phyloP scores from a whole-genome alignment of 92 coral and sea anemone genomes.

The Montipora capitata region DNA sequence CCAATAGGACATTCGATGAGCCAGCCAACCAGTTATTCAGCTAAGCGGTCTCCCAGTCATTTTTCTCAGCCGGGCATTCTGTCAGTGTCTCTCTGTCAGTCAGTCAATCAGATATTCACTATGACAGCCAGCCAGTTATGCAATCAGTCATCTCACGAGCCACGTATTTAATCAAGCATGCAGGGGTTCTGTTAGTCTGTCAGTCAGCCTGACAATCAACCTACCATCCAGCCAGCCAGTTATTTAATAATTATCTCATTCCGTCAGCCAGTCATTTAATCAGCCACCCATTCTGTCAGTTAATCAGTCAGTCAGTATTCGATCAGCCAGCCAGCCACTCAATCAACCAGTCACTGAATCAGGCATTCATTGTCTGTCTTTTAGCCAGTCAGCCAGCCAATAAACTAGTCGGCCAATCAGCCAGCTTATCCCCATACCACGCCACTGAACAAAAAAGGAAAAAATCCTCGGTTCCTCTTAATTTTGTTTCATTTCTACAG shows the following conservation, averaged over 20 bases:
- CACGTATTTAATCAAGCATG: too few species aligned
- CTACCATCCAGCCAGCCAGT: neutral
- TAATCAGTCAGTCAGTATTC: neutral
- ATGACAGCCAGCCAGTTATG: too few species aligned
- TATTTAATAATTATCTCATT: neutral
- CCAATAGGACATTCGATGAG: neutral
- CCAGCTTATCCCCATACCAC: neutral
- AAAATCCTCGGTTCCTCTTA: too few species aligned
- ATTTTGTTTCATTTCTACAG: slow-evolving; percentile 5
- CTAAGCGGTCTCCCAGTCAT: too few species aligned
- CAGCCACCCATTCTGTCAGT: neutral
- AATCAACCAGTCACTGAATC: neutral
- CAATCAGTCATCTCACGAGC: too few species aligned
- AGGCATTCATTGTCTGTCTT: neutral
- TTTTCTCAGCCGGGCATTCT: too few species aligned
- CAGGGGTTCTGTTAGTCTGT: too few species aligned
- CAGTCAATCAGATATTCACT: too few species aligned
- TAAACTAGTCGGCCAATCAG: neutral
- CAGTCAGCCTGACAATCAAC: too few species aligned
- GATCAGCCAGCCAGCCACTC: neutral
- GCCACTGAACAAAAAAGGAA: neutral
- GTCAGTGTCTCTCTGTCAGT: too few species aligned
- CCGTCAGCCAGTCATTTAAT: neutral
- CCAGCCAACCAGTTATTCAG: neutral
- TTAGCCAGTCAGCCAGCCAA: neutral